Percentiles rank a stretch among this genome's conserved stretches.
Conservation (phyloP, 2,113 vertebrate genomes). For the Barnardius zonarius region DNA sequence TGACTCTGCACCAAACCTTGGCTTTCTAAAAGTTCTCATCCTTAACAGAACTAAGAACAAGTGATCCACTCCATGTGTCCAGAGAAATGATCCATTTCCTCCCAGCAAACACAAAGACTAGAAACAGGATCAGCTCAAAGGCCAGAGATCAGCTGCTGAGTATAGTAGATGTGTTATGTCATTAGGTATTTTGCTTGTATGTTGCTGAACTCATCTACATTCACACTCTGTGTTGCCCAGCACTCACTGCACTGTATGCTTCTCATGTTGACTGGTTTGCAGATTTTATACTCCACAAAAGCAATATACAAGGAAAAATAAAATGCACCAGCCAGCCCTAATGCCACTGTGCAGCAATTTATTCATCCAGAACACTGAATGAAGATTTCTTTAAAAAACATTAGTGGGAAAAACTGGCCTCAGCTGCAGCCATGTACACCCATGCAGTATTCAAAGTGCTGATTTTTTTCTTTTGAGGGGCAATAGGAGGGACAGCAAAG, state of each 20-base stretch:
- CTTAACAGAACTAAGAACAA: neutral
- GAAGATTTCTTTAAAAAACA: neutral
- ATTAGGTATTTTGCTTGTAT: neutral
- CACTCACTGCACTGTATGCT: neutral
- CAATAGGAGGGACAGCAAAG: neutral
- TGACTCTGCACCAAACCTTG: neutral
- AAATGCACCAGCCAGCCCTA: neutral
- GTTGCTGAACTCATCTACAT: neutral
- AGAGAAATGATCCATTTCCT: neutral
- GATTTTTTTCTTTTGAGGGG: neutral
- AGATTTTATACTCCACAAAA: neutral
- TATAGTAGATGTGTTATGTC: neutral
- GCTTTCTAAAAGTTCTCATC: neutral
- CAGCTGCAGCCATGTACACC: neutral
- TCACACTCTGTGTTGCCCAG: neutral
- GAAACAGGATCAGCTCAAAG: neutral
- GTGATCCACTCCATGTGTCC: neutral
- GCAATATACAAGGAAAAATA: neutral
- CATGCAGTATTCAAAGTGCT: neutral
- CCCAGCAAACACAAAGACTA: neutral
- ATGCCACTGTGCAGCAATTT: neutral
- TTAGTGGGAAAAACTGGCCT: neutral
- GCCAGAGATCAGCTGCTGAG: neutral
- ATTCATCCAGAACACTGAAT: neutral
- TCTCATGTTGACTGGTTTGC: neutral